Evolutionary conservation across 2,113 vertebrate species (phyloP).

Genomic region (Hepsetus odoe): DNA sequence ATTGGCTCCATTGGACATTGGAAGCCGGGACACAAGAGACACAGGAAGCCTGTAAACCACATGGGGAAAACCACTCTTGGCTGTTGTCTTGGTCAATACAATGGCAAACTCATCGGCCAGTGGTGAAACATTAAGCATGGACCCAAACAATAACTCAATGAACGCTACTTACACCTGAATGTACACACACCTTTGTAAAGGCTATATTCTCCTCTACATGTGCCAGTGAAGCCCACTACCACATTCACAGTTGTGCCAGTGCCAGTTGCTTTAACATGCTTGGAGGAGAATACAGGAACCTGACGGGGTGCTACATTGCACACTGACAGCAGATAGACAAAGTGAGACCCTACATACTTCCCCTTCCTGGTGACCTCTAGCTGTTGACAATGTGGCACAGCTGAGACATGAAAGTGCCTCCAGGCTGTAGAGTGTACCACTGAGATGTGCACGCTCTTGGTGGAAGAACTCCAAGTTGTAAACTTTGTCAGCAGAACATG

Average conservation of each 20-base stretch:
- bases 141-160: no score
- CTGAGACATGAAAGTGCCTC: neutral
- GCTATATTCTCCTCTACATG: no score
- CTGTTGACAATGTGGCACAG: neutral
- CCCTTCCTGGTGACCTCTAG: neutral
- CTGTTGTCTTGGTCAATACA: no score
- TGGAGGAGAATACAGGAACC: neutral
- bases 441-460: neutral
- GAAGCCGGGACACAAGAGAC: no score
- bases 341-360: neutral
- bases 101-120: no score
- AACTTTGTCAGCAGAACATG: conserved; percentile 15
- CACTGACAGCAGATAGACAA: neutral
- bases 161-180: no score
- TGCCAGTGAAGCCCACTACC: neutral
- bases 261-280: neutral
- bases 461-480: neutral
- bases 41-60: no score
- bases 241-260: no score
- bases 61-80: no score
- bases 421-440: neutral
- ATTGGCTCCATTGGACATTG: no score
- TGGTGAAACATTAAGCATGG: no score
- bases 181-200: neutral
- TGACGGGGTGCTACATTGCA: neutral